These are phyloP conservation scores for Xylota sylvarum DNA, from an alignment of 2,888 invertebrate species.

Conservation along the genomic window DNA sequence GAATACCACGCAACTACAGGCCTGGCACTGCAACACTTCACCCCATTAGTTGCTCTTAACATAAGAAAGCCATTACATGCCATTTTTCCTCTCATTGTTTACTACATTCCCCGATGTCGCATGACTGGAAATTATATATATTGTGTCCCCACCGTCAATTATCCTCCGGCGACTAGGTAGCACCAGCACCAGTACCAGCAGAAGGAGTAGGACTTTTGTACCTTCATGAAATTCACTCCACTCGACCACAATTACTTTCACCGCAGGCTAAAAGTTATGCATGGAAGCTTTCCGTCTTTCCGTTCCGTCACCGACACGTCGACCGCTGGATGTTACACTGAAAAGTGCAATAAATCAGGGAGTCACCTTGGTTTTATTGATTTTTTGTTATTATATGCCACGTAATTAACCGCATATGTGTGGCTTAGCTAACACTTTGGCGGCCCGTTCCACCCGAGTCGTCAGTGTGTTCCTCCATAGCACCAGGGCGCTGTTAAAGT, in stretches of 20 bases:
- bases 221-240: slow-evolving; percentile 33
- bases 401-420: slow-evolving; percentile 77
- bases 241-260: slow-evolving; percentile 59
- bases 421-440: slow-evolving; percentile 65
- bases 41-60: not conserved
- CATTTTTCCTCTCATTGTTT: slow-evolving; percentile 1
- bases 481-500: slow-evolving; percentile 51
- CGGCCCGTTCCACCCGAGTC: slow-evolving; percentile 38
- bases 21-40: not conserved
- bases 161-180: not conserved
- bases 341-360: slow-evolving; percentile 76
- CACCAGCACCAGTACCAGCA: not conserved
- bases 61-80: slow-evolving; percentile 30
- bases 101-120: slow-evolving; percentile 51
- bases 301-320: slow-evolving; percentile 8
- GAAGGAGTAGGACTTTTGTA: slow-evolving; percentile 16
- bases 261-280: slow-evolving; percentile 58
- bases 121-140: slow-evolving; percentile 60
- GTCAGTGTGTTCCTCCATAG: not conserved
- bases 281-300: slow-evolving; percentile 51
- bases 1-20: not conserved
- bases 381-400: slow-evolving; percentile 73
- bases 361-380: slow-evolving; percentile 77
- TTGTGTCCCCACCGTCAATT: slow-evolving; percentile 25
- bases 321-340: slow-evolving; percentile 48